phyloP scores from a whole-genome alignment of 2,888 invertebrate genomes.

The Petrolisthes cinctipes region DNA sequence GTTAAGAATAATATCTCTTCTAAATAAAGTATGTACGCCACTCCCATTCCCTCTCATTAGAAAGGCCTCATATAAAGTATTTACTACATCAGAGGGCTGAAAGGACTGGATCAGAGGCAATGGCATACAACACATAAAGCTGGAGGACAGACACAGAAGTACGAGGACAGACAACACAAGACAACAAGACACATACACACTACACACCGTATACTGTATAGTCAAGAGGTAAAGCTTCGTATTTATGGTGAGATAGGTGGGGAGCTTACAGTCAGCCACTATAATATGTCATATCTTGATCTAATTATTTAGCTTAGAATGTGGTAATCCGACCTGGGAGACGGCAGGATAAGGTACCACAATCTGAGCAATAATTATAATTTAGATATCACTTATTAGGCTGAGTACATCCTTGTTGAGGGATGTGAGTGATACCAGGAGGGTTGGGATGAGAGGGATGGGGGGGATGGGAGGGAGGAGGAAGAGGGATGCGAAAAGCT shows the following conservation, averaged over 20 bases:
- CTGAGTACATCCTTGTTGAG: not conserved
- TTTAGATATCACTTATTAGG: too few species aligned
- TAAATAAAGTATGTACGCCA: too few species aligned
- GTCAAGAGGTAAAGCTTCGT: constrained; percentile 25
- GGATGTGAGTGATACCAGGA: not conserved
- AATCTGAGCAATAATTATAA: too few species aligned
- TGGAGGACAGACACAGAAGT: constrained; percentile 36
- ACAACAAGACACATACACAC: constrained; percentile 16
- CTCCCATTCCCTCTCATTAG: too few species aligned
- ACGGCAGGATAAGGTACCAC: too few species aligned
- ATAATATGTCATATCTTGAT: too few species aligned
- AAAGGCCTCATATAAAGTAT: not conserved
- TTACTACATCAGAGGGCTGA: not conserved
- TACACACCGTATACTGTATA: constrained; percentile 18
- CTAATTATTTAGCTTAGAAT: too few species aligned
- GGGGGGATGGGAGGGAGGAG: constrained; percentile 25
- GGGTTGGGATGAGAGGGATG: constrained; percentile 6
- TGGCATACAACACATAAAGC: not conserved
- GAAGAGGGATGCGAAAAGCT: constrained; percentile 1
- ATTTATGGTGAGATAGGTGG: constrained; percentile 38
- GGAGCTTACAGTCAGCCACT: not conserved
- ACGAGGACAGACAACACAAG: constrained; percentile 34
- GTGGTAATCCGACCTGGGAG: too few species aligned
- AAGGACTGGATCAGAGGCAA: not conserved
- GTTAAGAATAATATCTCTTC: too few species aligned